Base-by-base conservation (phyloP, 2,113 vertebrate species). In the Aegotheles bennettii region DNA sequence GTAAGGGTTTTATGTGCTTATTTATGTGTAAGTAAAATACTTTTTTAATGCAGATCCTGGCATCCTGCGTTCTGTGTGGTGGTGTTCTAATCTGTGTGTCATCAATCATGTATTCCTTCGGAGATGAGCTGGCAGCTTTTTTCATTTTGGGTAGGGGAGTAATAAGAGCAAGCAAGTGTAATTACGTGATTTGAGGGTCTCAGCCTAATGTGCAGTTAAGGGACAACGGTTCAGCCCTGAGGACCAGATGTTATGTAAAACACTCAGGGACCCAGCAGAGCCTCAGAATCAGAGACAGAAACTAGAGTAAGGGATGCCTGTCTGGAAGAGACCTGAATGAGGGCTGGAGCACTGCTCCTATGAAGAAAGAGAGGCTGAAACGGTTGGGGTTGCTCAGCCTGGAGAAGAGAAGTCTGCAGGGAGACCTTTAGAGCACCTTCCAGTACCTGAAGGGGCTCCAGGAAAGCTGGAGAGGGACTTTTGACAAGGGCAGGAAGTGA, bases 21-120 rank as follows among this genome's bases (percentile, higher is more conserved):
- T 94, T 97, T 97, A 92, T 94, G 64, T 47, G 47, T 57, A 61
- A 95, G 91, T 95, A 94, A 96, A 93, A 56, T n/a, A 57, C 1
- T 0, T 18, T 68, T 93, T 93, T 84, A 38, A 90, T n/a, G 20
- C 21, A 51, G 28, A 45, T 69, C 5, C 7, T 80, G 25, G 8
- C 6, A 19, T n/a, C 24, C 21, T 94, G 7, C 1, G 2, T 85
- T 68, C 42, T 85, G 4, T n/a, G 19, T 43, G 48, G 31, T 12
- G 15, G 9, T 78, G 19, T 75, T 78, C 23, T 42, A 42, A 54
- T 42, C 29, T 64, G 1, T 64, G 26, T 33, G 26, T 78, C 3
- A 1, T n/a, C n/a, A n/a, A n/a, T 28, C 4, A 6, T 6, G 4
- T 18, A 8, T 45, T 68, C 73, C 12, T 63, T 31, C 14, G 45